These are phyloP conservation scores for Xestia ashworthii DNA, from an alignment of 2,888 invertebrate genomes.

Conservation along the genomic window DNA sequence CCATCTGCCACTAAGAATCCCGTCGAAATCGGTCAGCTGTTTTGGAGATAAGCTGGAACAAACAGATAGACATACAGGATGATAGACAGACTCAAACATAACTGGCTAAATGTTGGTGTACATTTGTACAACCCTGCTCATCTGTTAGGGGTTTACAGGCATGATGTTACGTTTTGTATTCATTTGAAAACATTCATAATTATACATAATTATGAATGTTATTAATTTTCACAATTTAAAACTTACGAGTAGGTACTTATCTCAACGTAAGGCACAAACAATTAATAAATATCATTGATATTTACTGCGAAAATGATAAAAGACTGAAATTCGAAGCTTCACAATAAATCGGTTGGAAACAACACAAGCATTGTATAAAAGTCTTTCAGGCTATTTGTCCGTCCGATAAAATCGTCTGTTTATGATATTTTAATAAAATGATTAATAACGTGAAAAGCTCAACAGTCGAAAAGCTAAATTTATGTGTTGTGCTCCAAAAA, in stretches of 20 bases:
- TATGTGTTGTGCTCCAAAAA: slow-evolving; percentile 19
- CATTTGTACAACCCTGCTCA: no score
- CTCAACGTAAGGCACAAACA: not conserved
- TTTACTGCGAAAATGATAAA: slow-evolving; percentile 34
- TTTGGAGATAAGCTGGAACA: no score
- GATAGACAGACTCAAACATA: no score
- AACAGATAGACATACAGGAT: no score
- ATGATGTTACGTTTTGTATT: no score
- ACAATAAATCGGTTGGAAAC: slow-evolving; percentile 30
- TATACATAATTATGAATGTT: no score
- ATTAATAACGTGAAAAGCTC: slow-evolving; percentile 45
- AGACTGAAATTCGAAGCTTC: not conserved
- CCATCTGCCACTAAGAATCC: no score
- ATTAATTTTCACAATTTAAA: not conserved
- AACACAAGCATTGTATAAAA: slow-evolving; percentile 35
- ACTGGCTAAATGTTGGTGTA: no score
- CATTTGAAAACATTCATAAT: no score
- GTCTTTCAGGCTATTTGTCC: slow-evolving; percentile 37
- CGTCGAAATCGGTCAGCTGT: no score
- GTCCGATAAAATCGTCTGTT: slow-evolving; percentile 45
- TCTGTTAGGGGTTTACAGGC: no score
- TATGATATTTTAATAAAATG: slow-evolving; percentile 60
- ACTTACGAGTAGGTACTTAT: not conserved
- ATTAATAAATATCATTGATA: not conserved
- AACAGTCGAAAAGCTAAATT: slow-evolving; percentile 36